Percentiles rank a stretch among this genome's conserved stretches.
Evolutionary conservation across 2,888 invertebrate genomes (phyloP).

Genomic region (Blera fallax): DNA sequence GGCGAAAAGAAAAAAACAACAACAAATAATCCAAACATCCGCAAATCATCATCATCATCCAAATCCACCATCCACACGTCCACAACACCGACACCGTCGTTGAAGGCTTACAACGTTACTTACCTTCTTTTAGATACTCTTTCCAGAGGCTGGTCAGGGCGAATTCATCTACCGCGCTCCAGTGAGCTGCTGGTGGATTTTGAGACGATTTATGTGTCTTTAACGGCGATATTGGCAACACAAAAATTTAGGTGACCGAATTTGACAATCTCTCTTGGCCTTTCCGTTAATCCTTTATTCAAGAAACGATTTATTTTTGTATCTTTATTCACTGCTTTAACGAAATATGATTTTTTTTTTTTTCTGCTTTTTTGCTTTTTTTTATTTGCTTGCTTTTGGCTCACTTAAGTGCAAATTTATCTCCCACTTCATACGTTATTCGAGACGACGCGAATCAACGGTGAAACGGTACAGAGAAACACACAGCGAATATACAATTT

Average conservation of each 20-base stretch:
- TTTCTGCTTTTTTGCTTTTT: background rate
- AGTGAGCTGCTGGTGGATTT: background rate
- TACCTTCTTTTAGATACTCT: conserved; percentile 37
- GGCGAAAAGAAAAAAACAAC: background rate
- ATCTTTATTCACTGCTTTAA: conserved; percentile 38
- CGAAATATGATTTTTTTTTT: conserved; percentile 2
- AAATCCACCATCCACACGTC: background rate
- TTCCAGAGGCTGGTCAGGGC: conserved; percentile 2
- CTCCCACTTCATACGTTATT: conserved; percentile 67
- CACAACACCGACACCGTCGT: no score
- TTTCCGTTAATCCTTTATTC: conserved; percentile 52
- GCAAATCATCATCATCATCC: background rate
- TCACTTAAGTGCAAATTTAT: conserved; percentile 67
- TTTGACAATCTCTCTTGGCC: conserved; percentile 35
- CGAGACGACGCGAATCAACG: conserved; percentile 64
- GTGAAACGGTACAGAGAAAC: conserved; percentile 44
- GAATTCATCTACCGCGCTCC: conserved; percentile 28
- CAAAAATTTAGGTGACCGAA: conserved; percentile 61
- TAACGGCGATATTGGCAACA: conserved; percentile 45
- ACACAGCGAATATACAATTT: conserved; percentile 14
- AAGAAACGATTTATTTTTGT: background rate
- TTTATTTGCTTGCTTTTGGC: background rate
- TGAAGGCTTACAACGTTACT: no score
- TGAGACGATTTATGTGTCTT: conserved; percentile 57
- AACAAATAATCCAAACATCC: background rate